These are phyloP conservation scores for Heliconius hortense DNA, from an alignment of 2,888 invertebrate genomes.

Conservation along the genomic window DNA sequence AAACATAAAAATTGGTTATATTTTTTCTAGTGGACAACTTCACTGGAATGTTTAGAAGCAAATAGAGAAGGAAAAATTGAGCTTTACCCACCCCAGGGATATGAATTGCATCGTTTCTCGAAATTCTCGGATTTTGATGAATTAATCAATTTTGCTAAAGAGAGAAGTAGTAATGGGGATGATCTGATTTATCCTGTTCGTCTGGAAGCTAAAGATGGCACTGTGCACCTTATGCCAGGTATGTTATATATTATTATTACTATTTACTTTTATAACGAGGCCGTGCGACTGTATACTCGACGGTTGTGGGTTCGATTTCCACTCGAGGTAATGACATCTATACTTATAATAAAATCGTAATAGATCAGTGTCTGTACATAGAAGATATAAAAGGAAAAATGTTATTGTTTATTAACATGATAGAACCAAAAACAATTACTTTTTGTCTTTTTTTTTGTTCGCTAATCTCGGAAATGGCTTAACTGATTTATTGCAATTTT, in stretches of 20 bases:
- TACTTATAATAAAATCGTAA: too few species aligned
- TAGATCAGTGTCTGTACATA: too few species aligned
- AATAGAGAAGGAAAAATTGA: constrained; percentile 64
- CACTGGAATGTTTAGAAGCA: constrained; percentile 74
- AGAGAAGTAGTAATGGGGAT: constrained; percentile 79
- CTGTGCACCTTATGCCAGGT: constrained; percentile 83
- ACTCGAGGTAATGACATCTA: not conserved
- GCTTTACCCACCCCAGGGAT: constrained; percentile 89
- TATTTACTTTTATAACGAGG: not conserved
- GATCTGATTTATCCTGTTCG: constrained; percentile 80
- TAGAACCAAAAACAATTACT: too few species aligned
- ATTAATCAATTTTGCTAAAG: constrained; percentile 81
- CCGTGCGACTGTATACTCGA: not conserved
- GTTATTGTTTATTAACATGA: too few species aligned
- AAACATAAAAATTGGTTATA: not conserved
- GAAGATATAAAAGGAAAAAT: too few species aligned
- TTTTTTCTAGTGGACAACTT: constrained; percentile 84
- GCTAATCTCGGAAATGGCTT: too few species aligned
- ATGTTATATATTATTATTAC: constrained; percentile 31
- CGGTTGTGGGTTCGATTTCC: not conserved
- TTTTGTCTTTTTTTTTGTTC: too few species aligned
- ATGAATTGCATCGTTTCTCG: constrained; percentile 86
- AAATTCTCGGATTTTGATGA: constrained; percentile 80
- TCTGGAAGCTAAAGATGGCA: constrained; percentile 82
- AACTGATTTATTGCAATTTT: too few species aligned